Percentiles rank a stretch among this genome's conserved stretches.
phyloP scores from a whole-genome alignment of 1,140 invertebrate species.

The Drosophila subobscura region DNA sequence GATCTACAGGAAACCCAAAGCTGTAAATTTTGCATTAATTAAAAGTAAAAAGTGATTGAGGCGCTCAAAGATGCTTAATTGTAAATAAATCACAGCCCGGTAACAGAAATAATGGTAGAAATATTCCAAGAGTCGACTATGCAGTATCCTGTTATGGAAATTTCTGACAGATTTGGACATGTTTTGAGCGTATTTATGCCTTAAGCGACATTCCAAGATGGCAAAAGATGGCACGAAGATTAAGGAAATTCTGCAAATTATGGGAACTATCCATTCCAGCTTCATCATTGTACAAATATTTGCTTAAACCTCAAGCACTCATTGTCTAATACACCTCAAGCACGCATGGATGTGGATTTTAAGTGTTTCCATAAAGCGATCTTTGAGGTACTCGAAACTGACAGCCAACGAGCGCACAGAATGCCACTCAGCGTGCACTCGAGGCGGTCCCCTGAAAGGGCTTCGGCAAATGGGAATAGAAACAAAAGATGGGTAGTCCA shows the following conservation, averaged over 20 bases:
- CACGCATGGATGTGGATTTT: not conserved
- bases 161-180: too few species aligned
- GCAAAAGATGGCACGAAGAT: too few species aligned
- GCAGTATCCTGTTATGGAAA: not conserved
- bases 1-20: conserved; percentile 68
- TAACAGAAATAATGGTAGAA: not conserved
- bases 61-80: conserved; percentile 60
- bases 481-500: conserved; percentile 34
- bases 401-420: conserved; percentile 51
- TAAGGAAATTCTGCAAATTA: too few species aligned
- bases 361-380: conserved; percentile 24
- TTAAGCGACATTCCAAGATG: too few species aligned
- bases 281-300: too few species aligned
- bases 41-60: conserved; percentile 64
- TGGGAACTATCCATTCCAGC: too few species aligned
- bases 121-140: not conserved
- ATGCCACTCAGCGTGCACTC: conserved; percentile 59
- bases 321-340: conserved; percentile 8
- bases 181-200: too few species aligned
- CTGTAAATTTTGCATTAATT: conserved; percentile 68
- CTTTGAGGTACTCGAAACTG: conserved; percentile 59
- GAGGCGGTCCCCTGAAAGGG: conserved; percentile 23
- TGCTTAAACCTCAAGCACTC: not conserved
- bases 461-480: conserved; percentile 30
- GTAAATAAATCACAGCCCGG: conserved; percentile 65